These are phyloP conservation scores for Palythoa caribaeorum DNA, from an alignment of 92 coral and sea anemone species.

Conservation along the genomic window DNA sequence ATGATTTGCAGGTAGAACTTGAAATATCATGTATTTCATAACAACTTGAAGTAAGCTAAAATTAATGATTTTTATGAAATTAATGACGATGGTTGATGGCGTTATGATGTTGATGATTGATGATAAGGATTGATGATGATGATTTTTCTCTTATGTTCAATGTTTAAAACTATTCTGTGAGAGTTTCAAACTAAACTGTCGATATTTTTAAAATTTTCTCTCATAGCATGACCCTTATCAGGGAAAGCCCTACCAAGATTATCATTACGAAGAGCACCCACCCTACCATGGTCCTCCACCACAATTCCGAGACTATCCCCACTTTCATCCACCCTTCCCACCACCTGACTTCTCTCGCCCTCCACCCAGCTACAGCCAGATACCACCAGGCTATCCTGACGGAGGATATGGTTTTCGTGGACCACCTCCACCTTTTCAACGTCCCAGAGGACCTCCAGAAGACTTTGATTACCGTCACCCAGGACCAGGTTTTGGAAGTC, in stretches of 20 bases:
- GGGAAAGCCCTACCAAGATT: slow-evolving; percentile 51
- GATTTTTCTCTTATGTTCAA: neutral
- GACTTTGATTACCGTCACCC: slow-evolving; percentile 91
- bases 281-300: slow-evolving; percentile 74
- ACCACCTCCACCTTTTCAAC: slow-evolving; percentile 76
- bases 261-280: slow-evolving; percentile 50
- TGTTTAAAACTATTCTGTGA: no score
- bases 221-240: slow-evolving; percentile 51
- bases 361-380: slow-evolving; percentile 84
- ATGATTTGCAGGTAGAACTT: slow-evolving; percentile 9
- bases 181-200: no score
- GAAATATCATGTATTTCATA: neutral
- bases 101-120: neutral
- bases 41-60: no score
- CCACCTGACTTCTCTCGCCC: slow-evolving; percentile 86
- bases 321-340: slow-evolving; percentile 82
- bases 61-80: neutral
- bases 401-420: slow-evolving; percentile 73
- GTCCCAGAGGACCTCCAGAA: slow-evolving; percentile 81
- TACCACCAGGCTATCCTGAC: slow-evolving; percentile 78
- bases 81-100: neutral
- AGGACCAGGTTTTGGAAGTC: slow-evolving; percentile 69
- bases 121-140: neutral
- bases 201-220: neutral
- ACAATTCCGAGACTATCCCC: slow-evolving; percentile 66